phyloP scores from a whole-genome alignment of 1,140 invertebrate species.

The Ceratosolen solmsi region DNA sequence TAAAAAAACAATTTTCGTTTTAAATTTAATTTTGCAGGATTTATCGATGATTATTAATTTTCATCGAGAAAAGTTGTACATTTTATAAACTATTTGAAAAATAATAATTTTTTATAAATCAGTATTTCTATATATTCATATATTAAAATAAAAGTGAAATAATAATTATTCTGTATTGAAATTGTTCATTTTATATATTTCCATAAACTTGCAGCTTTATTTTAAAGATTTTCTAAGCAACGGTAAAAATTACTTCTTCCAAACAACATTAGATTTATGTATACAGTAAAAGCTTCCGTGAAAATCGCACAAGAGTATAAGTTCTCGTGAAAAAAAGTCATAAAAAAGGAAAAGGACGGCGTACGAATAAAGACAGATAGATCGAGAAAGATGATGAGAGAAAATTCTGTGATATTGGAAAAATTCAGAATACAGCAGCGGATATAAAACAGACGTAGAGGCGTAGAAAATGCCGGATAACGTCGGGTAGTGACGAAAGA shows the following conservation, averaged over 20 bases:
- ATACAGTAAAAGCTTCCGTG: conserved; percentile 23
- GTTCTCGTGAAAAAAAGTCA: conserved; percentile 17
- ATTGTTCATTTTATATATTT: background rate
- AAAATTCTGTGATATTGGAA: conserved; percentile 47
- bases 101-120: background rate
- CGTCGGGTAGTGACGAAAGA: conserved; percentile 27
- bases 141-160: background rate
- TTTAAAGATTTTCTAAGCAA: background rate
- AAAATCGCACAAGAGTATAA: conserved; percentile 35
- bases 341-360: background rate
- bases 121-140: background rate
- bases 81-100: too few relatives aligned
- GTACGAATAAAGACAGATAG: background rate
- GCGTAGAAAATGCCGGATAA: conserved; percentile 45
- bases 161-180: background rate
- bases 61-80: too few relatives aligned
- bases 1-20: too few relatives aligned
- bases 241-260: conserved; percentile 7
- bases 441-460: conserved; percentile 47
- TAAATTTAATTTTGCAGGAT: too few relatives aligned
- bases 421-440: conserved; percentile 46
- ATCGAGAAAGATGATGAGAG: conserved; percentile 1
- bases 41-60: too few relatives aligned
- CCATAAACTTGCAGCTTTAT: background rate
- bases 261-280: conserved; percentile 25